Evolutionary conservation across 2,797 vertebrate genomes (phyloP).

Genomic region (Uromys caudimaculatus): DNA sequence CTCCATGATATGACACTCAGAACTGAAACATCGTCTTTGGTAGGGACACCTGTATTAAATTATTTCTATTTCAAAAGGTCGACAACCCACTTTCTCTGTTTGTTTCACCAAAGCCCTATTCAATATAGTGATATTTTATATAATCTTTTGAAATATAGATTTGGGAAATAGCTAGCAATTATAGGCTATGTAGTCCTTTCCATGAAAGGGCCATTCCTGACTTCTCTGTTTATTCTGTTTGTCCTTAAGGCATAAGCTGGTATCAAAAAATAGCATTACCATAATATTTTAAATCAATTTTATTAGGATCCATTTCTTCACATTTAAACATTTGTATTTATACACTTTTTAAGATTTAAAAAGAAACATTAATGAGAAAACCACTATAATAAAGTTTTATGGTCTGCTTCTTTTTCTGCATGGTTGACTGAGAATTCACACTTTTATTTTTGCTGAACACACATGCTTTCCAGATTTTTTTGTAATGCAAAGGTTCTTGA

Average conservation of each 20-base stretch:
- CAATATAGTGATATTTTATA: neutral
- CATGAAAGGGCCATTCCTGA: neutral
- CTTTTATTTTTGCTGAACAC: conserved; percentile 48
- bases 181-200: neutral
- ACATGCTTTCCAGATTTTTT: conserved; percentile 31
- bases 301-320: neutral
- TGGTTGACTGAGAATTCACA: neutral
- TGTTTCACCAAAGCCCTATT: neutral
- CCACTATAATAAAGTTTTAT: neutral
- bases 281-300: conserved; percentile 24
- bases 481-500: conserved; percentile 30
- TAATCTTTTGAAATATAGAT: neutral
- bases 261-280: neutral
- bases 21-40: neutral
- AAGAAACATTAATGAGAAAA: neutral
- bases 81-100: neutral
- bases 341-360: neutral
- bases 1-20: neutral
- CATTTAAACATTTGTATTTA: neutral
- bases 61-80: neutral
- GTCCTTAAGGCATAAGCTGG: neutral
- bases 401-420: neutral
- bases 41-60: neutral
- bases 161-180: neutral
- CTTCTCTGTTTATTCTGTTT: neutral